These are phyloP conservation scores for Anas capensis DNA, from an alignment of 2,797 vertebrate genomes.

Conservation along the genomic window DNA sequence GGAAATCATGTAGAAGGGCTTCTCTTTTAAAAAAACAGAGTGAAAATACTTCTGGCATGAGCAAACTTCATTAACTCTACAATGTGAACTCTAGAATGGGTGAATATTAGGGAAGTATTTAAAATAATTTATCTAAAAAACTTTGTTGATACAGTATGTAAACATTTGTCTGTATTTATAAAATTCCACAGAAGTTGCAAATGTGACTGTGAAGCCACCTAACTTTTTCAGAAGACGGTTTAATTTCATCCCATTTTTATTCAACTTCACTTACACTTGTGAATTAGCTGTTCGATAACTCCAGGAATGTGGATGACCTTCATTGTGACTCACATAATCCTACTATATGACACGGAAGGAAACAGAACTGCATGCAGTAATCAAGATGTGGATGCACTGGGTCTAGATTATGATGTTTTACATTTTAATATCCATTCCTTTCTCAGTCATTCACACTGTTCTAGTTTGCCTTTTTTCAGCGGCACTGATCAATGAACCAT, in stretches of 20 bases:
- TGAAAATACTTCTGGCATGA: not conserved
- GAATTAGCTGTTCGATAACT: not conserved
- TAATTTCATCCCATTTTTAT: not conserved
- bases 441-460: not conserved
- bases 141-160: not conserved
- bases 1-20: not conserved
- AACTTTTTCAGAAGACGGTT: not conserved
- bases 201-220: not conserved
- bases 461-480: not conserved
- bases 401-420: not conserved
- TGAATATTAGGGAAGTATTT: not conserved
- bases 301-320: not conserved
- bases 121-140: not conserved
- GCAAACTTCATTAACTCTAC: not conserved
- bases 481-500: not conserved
- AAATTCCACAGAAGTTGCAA: not conserved
- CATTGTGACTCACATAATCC: not conserved
- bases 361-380: not conserved
- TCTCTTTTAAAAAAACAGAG: not conserved
- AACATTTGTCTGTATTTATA: not conserved
- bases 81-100: not conserved
- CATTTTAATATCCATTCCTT: not conserved
- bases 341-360: not conserved
- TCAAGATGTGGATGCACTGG: not conserved
- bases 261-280: not conserved